A percentile compares a stretch with the other conserved stretches of the same genome.
phyloP scores from a whole-genome alignment of 2,797 vertebrate species.

The Hypotaenidia okinawae region DNA sequence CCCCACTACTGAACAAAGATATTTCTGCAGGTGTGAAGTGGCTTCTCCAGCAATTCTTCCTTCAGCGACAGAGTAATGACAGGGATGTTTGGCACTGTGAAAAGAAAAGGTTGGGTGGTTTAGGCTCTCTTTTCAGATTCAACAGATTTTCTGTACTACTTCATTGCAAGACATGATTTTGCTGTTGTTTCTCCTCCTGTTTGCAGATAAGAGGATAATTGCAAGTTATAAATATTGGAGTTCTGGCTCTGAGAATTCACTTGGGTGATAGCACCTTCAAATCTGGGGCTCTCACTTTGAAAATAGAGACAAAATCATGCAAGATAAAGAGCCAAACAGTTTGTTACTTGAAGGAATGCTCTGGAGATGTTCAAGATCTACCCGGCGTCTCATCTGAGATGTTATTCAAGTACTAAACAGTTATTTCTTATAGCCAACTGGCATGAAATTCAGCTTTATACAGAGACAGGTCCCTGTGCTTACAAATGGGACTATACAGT shows the following conservation, averaged over 20 bases:
- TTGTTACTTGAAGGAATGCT: not conserved
- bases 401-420: not conserved
- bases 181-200: not conserved
- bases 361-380: not conserved
- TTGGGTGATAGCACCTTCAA: not conserved
- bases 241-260: not conserved
- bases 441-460: not conserved
- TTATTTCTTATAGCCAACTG: not conserved
- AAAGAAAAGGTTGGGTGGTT: not conserved
- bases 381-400: not conserved
- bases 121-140: not conserved
- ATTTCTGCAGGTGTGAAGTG: constrained; percentile 66
- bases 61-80: not conserved
- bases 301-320: not conserved
- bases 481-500: not conserved
- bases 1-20: constrained; percentile 51
- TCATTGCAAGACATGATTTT: not conserved
- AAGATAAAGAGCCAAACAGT: not conserved
- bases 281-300: not conserved
- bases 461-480: not conserved
- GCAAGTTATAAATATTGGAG: not conserved
- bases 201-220: not conserved
- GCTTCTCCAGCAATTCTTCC: constrained; percentile 18
- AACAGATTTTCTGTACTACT: not conserved
- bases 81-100: not conserved